Percentiles rank a stretch among this genome's conserved stretches.
Conservation (phyloP, 2,888 invertebrate species). For the Pandemis corylana region DNA sequence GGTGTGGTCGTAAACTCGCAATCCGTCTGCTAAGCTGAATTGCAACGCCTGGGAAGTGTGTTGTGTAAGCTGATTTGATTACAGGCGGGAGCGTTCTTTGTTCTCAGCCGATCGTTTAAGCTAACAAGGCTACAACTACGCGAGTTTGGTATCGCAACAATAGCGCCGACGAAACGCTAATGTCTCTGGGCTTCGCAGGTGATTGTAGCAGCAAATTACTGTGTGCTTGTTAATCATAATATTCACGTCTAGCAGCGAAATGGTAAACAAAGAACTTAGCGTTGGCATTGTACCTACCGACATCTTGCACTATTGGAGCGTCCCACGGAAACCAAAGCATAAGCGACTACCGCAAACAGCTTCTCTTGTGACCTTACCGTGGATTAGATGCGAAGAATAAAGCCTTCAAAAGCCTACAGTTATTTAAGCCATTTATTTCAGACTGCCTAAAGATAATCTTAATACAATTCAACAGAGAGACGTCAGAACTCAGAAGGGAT, state of each 20-base stretch:
- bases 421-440: not conserved
- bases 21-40: constrained; percentile 5
- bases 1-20: constrained; percentile 10
- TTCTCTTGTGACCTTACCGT: not conserved
- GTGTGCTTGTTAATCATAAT: not conserved
- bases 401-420: not conserved
- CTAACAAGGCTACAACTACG: constrained; percentile 13
- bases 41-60: constrained; percentile 20
- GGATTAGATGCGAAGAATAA: not conserved
- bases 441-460: constrained; percentile 12
- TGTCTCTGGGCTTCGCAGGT: constrained; percentile 6
- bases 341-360: not conserved
- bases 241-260: not conserved
- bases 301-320: not conserved
- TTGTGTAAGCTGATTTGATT: constrained; percentile 31
- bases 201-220: not conserved
- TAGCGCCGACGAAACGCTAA: not conserved
- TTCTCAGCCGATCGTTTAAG: constrained; percentile 12
- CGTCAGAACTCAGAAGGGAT: constrained; percentile 3
- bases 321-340: not conserved
- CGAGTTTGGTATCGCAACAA: constrained; percentile 11
- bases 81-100: constrained; percentile 20
- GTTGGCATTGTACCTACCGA: not conserved
- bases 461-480: constrained; percentile 8
- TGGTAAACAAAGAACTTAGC: not conserved